Conservation (phyloP, 2,888 invertebrate genomes). For the Trichacis sp. region DNA sequence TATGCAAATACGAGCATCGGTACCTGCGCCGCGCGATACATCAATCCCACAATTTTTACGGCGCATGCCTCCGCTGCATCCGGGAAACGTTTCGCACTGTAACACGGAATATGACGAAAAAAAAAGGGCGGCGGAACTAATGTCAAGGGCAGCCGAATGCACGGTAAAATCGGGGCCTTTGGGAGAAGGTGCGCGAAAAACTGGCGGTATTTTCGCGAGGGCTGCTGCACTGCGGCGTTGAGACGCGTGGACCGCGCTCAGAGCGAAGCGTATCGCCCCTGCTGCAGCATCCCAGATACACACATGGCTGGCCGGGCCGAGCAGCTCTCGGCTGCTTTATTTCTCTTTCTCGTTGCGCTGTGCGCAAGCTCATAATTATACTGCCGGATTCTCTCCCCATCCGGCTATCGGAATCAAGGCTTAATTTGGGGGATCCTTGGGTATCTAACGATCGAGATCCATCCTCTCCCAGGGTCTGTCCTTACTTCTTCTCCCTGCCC, state of each 20-base stretch:
- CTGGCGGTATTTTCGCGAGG: no score
- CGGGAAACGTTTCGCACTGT: constrained; percentile 50
- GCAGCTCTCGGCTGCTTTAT: constrained; percentile 49
- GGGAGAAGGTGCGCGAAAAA: no score
- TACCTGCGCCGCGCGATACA: constrained; percentile 68
- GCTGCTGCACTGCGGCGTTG: no score
- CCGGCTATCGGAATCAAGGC: constrained; percentile 36
- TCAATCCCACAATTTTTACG: constrained; percentile 64
- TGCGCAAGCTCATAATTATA: constrained; percentile 68
- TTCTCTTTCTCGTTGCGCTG: constrained; percentile 46
- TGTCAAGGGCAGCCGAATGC: no score
- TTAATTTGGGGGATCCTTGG: constrained; percentile 42
- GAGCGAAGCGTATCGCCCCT: constrained; percentile 48
- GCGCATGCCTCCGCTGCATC: constrained; percentile 67
- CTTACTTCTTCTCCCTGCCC: no score
- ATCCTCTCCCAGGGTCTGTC: no score
- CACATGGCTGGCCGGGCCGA: constrained; percentile 55
- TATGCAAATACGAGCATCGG: constrained; percentile 51
- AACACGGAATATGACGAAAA: constrained; percentile 10
- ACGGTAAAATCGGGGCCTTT: no score
- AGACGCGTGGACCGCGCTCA: constrained; percentile 46
- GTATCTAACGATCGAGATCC: constrained; percentile 37
- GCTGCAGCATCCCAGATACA: constrained; percentile 51
- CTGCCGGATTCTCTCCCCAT: constrained; percentile 42
- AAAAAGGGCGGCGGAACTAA: not conserved